phyloP scores from a whole-genome alignment of 2,797 vertebrate genomes.

The Telmatherina bonti region DNA sequence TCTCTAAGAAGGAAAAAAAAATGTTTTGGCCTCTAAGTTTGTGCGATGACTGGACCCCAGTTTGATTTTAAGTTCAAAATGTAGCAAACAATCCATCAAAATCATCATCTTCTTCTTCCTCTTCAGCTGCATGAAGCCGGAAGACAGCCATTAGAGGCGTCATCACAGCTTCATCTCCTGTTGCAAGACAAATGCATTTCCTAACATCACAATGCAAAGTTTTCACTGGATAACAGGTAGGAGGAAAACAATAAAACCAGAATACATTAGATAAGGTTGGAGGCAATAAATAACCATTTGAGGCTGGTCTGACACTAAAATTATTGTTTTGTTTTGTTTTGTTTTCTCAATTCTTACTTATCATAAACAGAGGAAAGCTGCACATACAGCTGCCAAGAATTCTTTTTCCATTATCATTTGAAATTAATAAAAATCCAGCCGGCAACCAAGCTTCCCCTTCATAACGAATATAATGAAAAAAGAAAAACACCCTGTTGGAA shows the following conservation, averaged over 20 bases:
- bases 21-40: constrained; percentile 29
- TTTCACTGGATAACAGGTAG: constrained; percentile 40
- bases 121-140: constrained; percentile 40
- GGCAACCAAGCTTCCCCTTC: constrained; percentile 49
- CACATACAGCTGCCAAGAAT: constrained; percentile 45
- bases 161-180: constrained; percentile 48
- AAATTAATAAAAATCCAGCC: constrained; percentile 59
- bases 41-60: constrained; percentile 38
- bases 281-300: constrained; percentile 56
- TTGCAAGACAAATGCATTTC: constrained; percentile 30
- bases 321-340: constrained; percentile 39
- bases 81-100: constrained; percentile 59
- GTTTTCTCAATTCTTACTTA: constrained; percentile 23
- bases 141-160: constrained; percentile 48
- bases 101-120: constrained; percentile 35
- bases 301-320: constrained; percentile 37
- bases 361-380: constrained; percentile 28
- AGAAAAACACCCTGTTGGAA: constrained; percentile 32
- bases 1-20: too few relatives aligned
- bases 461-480: constrained; percentile 65
- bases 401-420: constrained; percentile 62
- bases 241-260: constrained; percentile 33
- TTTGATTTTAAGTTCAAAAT: constrained; percentile 46
- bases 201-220: constrained; percentile 29
- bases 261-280: constrained; percentile 52